These are phyloP conservation scores for Euglossa dilemma DNA, from an alignment of 1,140 invertebrate genomes.

Conservation along the genomic window DNA sequence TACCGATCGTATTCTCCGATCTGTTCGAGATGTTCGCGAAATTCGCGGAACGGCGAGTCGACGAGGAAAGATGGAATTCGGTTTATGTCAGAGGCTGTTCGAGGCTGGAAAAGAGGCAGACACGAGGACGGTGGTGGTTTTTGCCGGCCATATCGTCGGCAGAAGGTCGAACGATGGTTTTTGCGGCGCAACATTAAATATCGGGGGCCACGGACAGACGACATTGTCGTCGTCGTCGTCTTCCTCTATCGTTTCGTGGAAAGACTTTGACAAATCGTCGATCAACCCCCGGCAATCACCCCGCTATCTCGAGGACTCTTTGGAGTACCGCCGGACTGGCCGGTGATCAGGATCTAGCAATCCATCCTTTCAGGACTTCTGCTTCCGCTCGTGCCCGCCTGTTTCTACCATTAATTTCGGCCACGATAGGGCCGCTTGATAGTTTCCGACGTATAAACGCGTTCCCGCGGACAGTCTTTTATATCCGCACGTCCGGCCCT, in stretches of 20 bases:
- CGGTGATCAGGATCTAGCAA: conserved; percentile 57
- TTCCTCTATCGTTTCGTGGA: conserved; percentile 34
- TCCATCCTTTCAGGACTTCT: conserved; percentile 16
- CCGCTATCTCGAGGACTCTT: conserved; percentile 62
- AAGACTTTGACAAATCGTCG: conserved; percentile 77
- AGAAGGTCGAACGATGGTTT: conserved; percentile 23
- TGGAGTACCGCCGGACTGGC: conserved; percentile 48
- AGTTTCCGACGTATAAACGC: conserved; percentile 5
- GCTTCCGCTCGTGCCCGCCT: conserved; percentile 7
- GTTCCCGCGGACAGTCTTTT: background rate
- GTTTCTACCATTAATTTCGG: conserved; percentile 24
- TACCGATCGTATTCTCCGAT: too few species aligned
- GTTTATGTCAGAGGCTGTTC: background rate
- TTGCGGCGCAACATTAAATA: conserved; percentile 48
- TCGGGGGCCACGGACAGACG: conserved; percentile 6
- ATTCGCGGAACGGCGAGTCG: too few species aligned
- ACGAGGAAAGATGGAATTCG: too few species aligned
- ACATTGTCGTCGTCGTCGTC: conserved; percentile 52
- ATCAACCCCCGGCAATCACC: conserved; percentile 62
- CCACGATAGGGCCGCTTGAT: background rate
- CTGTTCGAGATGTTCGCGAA: too few species aligned
- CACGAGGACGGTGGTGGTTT: conserved; percentile 1
- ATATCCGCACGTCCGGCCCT: background rate
- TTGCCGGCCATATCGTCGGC: conserved; percentile 15
- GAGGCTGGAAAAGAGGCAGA: background rate